These are phyloP conservation scores for Calosoma granatense DNA, from an alignment of 1,140 invertebrate species.

Conservation along the genomic window DNA sequence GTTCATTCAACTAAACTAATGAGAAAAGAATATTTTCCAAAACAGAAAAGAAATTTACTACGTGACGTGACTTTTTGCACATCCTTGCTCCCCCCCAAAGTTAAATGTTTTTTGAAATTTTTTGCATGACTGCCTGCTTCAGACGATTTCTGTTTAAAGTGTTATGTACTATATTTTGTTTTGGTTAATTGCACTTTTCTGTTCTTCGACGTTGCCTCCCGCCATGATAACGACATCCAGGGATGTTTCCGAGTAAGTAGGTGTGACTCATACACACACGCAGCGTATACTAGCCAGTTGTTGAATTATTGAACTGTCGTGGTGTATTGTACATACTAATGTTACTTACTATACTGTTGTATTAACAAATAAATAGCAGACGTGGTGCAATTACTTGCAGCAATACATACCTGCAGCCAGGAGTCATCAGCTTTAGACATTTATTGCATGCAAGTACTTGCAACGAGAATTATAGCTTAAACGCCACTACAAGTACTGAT, in stretches of 20 bases:
- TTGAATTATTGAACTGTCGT: too few relatives aligned
- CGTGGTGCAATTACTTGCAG: too few relatives aligned
- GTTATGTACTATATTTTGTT: conserved; percentile 39
- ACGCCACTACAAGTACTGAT: too few relatives aligned
- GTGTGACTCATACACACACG: conserved; percentile 13
- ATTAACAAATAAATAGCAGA: too few relatives aligned
- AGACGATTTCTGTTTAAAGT: conserved; percentile 23
- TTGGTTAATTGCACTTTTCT: conserved; percentile 68
- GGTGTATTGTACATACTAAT: too few relatives aligned
- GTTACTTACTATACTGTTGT: too few relatives aligned
- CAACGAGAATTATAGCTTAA: too few relatives aligned
- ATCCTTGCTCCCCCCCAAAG: conserved; percentile 34
- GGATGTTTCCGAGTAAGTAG: conserved; percentile 78
- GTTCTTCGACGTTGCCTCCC: conserved; percentile 58
- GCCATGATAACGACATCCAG: conserved; percentile 47
- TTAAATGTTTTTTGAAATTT: conserved; percentile 33
- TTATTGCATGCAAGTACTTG: too few relatives aligned
- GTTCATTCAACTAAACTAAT: conserved; percentile 34
- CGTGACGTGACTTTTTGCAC: conserved; percentile 32
- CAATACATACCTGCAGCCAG: too few relatives aligned
- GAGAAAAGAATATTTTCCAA: conserved; percentile 14
- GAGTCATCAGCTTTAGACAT: too few relatives aligned
- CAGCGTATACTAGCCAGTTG: not conserved
- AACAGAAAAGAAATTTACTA: too few relatives aligned
- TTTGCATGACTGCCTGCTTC: conserved; percentile 52